Conservation (phyloP, 2,797 vertebrate genomes). For the Sebastes minor region DNA sequence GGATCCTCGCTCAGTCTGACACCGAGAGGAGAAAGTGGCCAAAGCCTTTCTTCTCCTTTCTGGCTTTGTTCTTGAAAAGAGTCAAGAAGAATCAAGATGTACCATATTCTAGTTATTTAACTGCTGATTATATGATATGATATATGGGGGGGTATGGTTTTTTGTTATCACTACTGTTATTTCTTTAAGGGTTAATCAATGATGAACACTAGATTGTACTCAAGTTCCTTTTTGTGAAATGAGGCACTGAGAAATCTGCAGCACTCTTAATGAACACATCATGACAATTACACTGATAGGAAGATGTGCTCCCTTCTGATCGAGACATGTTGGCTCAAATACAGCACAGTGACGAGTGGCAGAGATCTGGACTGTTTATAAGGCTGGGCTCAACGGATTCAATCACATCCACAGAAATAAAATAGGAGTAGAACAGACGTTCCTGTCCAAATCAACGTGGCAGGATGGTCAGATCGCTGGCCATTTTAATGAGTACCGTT, state of each 20-base stretch:
- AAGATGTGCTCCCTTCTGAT: background rate
- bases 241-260: slow-evolving; percentile 14
- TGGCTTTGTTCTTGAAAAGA: slow-evolving; percentile 34
- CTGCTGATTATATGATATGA: slow-evolving; percentile 21
- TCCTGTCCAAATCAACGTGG: no score
- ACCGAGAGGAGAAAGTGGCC: background rate
- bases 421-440: no score
- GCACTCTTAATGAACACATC: slow-evolving; percentile 23
- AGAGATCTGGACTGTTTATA: background rate
- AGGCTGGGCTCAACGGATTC: background rate
- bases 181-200: slow-evolving; percentile 5
- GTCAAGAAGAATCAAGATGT: slow-evolving; percentile 6
- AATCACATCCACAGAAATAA: background rate
- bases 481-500: no score
- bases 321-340: background rate
- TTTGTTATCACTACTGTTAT: slow-evolving; percentile 13
- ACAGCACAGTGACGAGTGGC: background rate
- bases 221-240: slow-evolving; percentile 21
- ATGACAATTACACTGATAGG: slow-evolving; percentile 43
- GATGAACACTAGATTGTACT: slow-evolving; percentile 41
- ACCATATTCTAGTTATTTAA: slow-evolving; percentile 51
- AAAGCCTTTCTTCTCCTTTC: slow-evolving; percentile 26
- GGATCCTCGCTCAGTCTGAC: slow-evolving; percentile 13
- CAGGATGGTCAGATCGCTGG: no score
- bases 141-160: slow-evolving; percentile 10